Percentiles rank a stretch among this genome's conserved stretches.
Conservation (phyloP, 2,113 vertebrate genomes). For the Cromileptes altivelis region DNA sequence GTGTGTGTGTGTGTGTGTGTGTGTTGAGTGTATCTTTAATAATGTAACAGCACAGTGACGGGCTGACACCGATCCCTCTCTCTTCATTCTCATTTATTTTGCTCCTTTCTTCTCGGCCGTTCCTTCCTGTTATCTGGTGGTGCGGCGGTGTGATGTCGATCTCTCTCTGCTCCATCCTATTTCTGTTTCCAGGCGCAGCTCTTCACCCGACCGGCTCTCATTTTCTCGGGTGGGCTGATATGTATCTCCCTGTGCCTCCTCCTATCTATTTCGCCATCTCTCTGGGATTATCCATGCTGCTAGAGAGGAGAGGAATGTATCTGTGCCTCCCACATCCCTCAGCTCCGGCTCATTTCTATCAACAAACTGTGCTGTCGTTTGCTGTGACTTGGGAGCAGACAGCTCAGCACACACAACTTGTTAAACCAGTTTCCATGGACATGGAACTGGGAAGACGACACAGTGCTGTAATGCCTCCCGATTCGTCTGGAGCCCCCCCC, state of each 20-base stretch:
- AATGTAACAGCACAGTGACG: slow-evolving; percentile 57
- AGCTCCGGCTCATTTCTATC: slow-evolving; percentile 19
- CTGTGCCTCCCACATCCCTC: slow-evolving; percentile 18
- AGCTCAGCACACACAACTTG: slow-evolving; percentile 16
- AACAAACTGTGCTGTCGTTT: slow-evolving; percentile 21
- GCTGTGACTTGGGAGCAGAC: slow-evolving; percentile 1
- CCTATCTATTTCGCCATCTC: slow-evolving; percentile 41
- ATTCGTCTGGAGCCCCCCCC: slow-evolving; percentile 3
- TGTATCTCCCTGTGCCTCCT: slow-evolving; percentile 33
- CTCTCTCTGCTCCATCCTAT: slow-evolving; percentile 17
- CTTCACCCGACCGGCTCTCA: slow-evolving; percentile 17
- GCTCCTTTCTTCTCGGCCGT: slow-evolving; percentile 11
- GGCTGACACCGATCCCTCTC: slow-evolving; percentile 50
- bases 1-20: slow-evolving; percentile 24
- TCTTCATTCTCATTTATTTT: slow-evolving; percentile 34
- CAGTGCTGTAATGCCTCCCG: not conserved
- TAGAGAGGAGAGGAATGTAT: slow-evolving; percentile 9
- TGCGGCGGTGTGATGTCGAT: slow-evolving; percentile 6
- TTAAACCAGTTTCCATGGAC: slow-evolving; percentile 28
- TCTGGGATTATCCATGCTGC: slow-evolving; percentile 38
- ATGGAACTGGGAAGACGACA: not conserved
- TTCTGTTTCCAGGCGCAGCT: slow-evolving; percentile 18
- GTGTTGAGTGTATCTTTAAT: slow-evolving; percentile 58
- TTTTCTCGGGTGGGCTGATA: slow-evolving; percentile 34
- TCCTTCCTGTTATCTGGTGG: slow-evolving; percentile 7